phyloP scores from a whole-genome alignment of 2,888 invertebrate genomes.

The Idaea dimidiata region DNA sequence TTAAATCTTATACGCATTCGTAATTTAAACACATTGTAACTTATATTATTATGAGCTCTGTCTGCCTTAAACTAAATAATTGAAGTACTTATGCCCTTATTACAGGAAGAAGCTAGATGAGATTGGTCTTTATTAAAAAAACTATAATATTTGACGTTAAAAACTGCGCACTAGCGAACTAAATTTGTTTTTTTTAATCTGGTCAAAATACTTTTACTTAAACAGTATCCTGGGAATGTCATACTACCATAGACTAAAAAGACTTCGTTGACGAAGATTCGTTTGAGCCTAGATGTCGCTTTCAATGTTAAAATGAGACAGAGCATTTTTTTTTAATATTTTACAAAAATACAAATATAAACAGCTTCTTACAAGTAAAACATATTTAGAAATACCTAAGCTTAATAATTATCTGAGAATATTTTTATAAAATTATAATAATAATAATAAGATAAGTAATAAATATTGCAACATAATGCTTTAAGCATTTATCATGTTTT shows the following conservation, averaged over 20 bases:
- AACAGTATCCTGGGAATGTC: slow-evolving; percentile 1
- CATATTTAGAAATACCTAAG: slow-evolving; percentile 14
- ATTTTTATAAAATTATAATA: slow-evolving; percentile 47
- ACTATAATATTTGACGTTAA: not conserved
- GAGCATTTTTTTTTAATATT: not conserved
- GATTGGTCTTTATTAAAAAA: slow-evolving; percentile 56
- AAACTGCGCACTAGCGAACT: not conserved
- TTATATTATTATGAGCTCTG: slow-evolving; percentile 30
- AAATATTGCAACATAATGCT: slow-evolving; percentile 62
- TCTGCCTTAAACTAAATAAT: slow-evolving; percentile 24
- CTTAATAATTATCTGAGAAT: slow-evolving; percentile 47
- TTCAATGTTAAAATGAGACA: not conserved
- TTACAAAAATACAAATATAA: not conserved
- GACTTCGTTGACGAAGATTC: not conserved
- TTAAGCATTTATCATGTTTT: slow-evolving; percentile 52
- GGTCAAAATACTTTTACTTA: not conserved
- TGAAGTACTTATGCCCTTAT: slow-evolving; percentile 27
- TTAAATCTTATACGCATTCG: not conserved
- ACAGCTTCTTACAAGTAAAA: slow-evolving; percentile 14
- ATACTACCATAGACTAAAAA: slow-evolving; percentile 14
- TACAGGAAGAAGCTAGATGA: slow-evolving; percentile 52
- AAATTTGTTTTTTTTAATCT: not conserved
- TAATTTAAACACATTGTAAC: not conserved
- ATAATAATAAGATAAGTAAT: no score
- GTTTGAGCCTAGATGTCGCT: not conserved